Conservation (phyloP, 2,113 vertebrate species). For the Plectropomus leopardus region DNA sequence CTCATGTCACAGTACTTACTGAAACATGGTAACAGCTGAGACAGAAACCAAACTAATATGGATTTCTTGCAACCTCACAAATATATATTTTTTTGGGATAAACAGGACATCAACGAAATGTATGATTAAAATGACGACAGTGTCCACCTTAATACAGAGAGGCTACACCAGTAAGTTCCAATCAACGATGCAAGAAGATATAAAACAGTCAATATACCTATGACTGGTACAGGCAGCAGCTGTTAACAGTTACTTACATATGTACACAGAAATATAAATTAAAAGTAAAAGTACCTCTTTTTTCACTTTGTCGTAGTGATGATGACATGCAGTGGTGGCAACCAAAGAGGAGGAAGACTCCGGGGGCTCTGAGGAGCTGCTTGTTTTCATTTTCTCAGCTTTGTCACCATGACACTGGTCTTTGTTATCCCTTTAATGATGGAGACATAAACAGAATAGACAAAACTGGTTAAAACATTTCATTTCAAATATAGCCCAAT, state of each 20-base stretch:
- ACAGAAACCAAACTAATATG: background rate
- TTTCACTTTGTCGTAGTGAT: constrained; percentile 54
- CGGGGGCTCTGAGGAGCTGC: constrained; percentile 25
- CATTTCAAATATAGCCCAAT: constrained; percentile 15
- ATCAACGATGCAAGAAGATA: background rate
- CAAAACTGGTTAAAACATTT: background rate
- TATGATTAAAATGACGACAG: background rate
- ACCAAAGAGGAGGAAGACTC: constrained; percentile 51
- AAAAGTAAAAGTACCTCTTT: constrained; percentile 58
- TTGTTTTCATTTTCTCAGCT: constrained; percentile 51
- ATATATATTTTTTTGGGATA: background rate
- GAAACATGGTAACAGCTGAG: too few relatives aligned
- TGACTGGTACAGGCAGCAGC: background rate
- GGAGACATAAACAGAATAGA: background rate
- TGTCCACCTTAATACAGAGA: background rate
- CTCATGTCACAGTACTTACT: too few relatives aligned
- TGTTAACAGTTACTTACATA: background rate
- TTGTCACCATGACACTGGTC: constrained; percentile 23
- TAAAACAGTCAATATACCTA: background rate
- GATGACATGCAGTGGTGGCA: constrained; percentile 27
- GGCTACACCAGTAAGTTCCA: background rate
- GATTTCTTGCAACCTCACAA: background rate
- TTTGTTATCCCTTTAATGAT: constrained; percentile 43
- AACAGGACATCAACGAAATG: background rate
- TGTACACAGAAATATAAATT: background rate